Evolutionary conservation across 2,797 vertebrate species (phyloP).

Genomic region (Mormyrus proboscirostris): DNA sequence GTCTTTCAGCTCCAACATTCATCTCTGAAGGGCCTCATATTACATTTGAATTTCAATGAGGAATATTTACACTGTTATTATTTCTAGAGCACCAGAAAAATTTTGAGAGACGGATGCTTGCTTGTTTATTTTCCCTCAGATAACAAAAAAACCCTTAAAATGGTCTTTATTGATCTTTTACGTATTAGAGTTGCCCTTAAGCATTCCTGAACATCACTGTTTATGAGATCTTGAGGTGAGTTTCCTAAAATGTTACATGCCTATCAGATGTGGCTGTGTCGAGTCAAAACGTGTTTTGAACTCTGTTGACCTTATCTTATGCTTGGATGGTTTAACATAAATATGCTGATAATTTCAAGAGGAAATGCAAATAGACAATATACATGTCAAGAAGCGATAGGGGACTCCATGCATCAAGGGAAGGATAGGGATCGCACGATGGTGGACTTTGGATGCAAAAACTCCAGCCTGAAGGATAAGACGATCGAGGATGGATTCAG

Average conservation of each 20-base stretch:
- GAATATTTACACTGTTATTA: not conserved
- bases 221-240: not conserved
- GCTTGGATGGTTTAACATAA: not conserved
- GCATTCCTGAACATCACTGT: not conserved
- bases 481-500: not conserved
- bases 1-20: not conserved
- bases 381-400: not conserved
- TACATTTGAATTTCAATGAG: constrained; percentile 1
- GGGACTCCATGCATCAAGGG: not conserved
- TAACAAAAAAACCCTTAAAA: not conserved
- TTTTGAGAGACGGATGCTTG: not conserved
- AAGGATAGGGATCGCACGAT: not conserved
- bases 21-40: not conserved
- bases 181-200: not conserved
- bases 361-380: not conserved
- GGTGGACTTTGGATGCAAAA: not conserved
- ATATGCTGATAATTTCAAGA: not conserved
- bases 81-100: not conserved
- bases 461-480: constrained; percentile 2
- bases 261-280: not conserved
- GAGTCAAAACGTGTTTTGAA: not conserved
- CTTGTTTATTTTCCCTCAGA: not conserved
- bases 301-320: not conserved
- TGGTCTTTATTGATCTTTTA: not conserved
- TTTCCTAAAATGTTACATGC: not conserved